Base-by-base conservation (phyloP, 2,888 invertebrate species). In the Dicycla oo region DNA sequence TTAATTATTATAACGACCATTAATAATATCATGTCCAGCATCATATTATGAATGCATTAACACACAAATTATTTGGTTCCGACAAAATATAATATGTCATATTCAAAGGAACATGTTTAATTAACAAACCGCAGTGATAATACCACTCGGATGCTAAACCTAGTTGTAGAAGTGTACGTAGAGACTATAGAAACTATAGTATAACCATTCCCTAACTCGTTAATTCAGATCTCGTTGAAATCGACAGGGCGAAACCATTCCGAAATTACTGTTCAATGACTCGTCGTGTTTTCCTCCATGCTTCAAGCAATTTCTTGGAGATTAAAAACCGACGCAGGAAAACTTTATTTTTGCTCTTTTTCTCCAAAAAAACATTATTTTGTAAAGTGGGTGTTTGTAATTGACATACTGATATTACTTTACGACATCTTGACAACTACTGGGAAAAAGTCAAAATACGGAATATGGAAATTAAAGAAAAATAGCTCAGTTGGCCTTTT, bases 241-340 rank as follows among this genome's bases (percentile, higher is more conserved):
- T 91, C 90, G 92, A 91, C 92, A 90, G 88, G 88, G 90, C 88
- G 90, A 89, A 91, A 88, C 90, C 91, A 90, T 90, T 88, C 80
- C 84, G 81, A 92, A 93, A 93, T 92, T 89, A 92, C 88, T 88
- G 87, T 79, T 90, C 88, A 87, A 88, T 92, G 92, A 93, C 91
- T 92, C 88, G 87, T 83, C 88, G 88, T 86, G 84, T 93, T 92
- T 90, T 85, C 69, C 70, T 58, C 67, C 66, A 77, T 70, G 71
- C 74, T 78, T 79, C 70, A 73, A 75, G 73, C 75, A 74, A 82
- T 85, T 81, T 78, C 81, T 83, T 78, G n/a, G 54, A 84, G 82
- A 87, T 85, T 84, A 78, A 85, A 84, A 78, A 79, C 74, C 69
- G 73, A 69, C 78, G 69, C 58, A 60, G n/a, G 47, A 71, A 67